Evolutionary conservation across 2,888 invertebrate species (phyloP).

Genomic region (Mythimna loreyi): DNA sequence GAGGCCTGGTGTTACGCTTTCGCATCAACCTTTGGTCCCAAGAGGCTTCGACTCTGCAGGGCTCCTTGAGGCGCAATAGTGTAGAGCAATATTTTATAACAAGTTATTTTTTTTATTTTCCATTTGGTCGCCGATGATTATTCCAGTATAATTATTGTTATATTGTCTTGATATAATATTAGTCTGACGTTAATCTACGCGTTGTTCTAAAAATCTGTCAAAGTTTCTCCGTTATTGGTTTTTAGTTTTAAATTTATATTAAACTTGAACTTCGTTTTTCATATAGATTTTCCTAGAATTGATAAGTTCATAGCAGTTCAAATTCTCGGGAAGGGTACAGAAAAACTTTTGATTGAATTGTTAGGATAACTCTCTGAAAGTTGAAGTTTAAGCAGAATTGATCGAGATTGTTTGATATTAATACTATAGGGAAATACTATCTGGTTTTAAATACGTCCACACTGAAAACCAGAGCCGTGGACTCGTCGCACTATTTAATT

Average conservation of each 20-base stretch:
- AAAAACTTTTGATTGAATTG: conserved; percentile 6
- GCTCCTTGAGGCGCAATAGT: too few species aligned
- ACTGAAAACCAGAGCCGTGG: too few species aligned
- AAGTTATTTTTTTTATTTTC: too few species aligned
- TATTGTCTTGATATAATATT: too few species aligned
- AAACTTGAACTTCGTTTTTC: background rate
- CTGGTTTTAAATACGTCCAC: background rate
- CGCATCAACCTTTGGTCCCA: too few species aligned
- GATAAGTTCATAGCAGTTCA: background rate
- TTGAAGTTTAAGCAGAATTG: background rate
- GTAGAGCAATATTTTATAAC: too few species aligned
- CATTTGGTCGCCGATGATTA: too few species aligned
- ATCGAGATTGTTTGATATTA: background rate
- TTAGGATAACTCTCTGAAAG: background rate
- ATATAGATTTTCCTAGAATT: background rate
- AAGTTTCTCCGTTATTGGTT: background rate
- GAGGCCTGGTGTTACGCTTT: too few species aligned
- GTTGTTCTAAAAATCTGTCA: background rate
- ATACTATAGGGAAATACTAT: background rate
- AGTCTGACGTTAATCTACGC: too few species aligned
- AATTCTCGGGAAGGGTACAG: background rate
- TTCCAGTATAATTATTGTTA: too few species aligned
- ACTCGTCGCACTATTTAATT: too few species aligned
- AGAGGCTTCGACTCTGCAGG: too few species aligned
- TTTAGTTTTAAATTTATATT: background rate